A percentile compares a stretch with the other conserved stretches of the same genome.
phyloP scores from a whole-genome alignment of 2,888 invertebrate genomes.

The Caenorhabditis sp. region DNA sequence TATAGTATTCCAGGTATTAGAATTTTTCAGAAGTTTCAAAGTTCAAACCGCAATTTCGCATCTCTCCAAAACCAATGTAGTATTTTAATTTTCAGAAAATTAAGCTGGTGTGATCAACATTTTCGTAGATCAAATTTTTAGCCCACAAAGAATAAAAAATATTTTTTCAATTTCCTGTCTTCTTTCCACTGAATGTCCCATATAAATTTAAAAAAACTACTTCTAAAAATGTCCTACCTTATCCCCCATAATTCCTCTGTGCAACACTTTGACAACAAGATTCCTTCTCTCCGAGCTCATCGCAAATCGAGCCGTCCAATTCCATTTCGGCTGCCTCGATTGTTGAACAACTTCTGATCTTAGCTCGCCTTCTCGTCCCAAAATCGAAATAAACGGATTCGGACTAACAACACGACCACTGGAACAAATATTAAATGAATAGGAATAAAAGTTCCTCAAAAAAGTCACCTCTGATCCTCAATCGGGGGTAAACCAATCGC shows the following conservation, averaged over 20 bases:
- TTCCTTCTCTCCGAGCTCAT: slow-evolving; percentile 50
- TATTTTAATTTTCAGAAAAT: too few species aligned
- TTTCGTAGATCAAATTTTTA: too few species aligned
- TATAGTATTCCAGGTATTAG: too few species aligned
- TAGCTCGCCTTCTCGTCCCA: slow-evolving; percentile 53
- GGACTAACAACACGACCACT: slow-evolving; percentile 44
- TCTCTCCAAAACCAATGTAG: too few species aligned
- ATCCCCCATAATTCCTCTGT: slow-evolving; percentile 28
- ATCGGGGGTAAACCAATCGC: slow-evolving; percentile 49
- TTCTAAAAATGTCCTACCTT: slow-evolving; percentile 4
- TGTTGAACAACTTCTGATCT: slow-evolving; percentile 36
- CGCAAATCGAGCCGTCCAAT: slow-evolving; percentile 51
- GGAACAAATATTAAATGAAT: background rate
- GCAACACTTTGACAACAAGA: slow-evolving; percentile 47
- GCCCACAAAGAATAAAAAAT: background rate
- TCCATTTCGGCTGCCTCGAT: slow-evolving; percentile 37
- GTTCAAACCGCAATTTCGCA: too few species aligned
- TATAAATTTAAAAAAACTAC: background rate
- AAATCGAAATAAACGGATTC: slow-evolving; percentile 41
- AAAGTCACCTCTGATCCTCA: slow-evolving; percentile 29
- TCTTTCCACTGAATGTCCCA: too few species aligned
- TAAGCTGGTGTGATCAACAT: too few species aligned
- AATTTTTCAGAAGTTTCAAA: too few species aligned
- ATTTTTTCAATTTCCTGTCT: too few species aligned
- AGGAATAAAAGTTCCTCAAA: background rate